These are phyloP conservation scores for Homalodisca vitripennis DNA, from an alignment of 1,140 invertebrate species.

Conservation along the genomic window DNA sequence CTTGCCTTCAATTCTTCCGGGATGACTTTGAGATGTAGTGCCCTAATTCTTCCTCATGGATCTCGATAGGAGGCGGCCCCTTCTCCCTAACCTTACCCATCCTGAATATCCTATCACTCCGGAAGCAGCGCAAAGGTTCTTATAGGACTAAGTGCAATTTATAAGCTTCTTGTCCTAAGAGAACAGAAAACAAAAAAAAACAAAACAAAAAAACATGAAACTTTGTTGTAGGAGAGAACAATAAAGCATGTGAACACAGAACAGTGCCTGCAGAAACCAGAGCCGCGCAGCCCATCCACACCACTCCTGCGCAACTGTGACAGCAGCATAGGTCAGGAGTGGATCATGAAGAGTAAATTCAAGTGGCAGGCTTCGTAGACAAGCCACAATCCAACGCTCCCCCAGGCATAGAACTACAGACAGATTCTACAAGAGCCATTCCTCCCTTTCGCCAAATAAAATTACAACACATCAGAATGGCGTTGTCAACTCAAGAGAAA, in stretches of 20 bases:
- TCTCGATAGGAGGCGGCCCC: too few relatives aligned
- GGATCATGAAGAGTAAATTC: conserved; percentile 95
- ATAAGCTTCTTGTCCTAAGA: too few relatives aligned
- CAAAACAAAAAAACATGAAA: too few relatives aligned
- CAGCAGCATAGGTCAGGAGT: conserved; percentile 75
- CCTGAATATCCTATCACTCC: too few relatives aligned
- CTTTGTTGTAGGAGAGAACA: conserved; percentile 66
- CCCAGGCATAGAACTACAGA: not conserved
- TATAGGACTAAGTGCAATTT: too few relatives aligned
- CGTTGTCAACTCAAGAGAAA: not conserved
- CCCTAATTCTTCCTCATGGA: too few relatives aligned
- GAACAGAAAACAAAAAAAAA: too few relatives aligned
- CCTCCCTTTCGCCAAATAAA: not conserved
- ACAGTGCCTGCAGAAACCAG: conserved; percentile 83
- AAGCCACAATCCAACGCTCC: conserved; percentile 18
- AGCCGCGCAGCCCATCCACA: conserved; percentile 58
- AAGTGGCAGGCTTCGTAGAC: conserved; percentile 76
- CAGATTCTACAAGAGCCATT: not conserved
- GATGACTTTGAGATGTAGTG: too few relatives aligned
- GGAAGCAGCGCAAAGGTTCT: too few relatives aligned
- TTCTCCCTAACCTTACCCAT: too few relatives aligned
- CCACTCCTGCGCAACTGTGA: conserved; percentile 78
- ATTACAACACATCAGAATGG: not conserved
- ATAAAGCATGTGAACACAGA: conserved; percentile 91
- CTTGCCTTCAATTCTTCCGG: too few relatives aligned